phyloP scores from a whole-genome alignment of 2,797 vertebrate genomes.

The Thalassophryne amazonica region DNA sequence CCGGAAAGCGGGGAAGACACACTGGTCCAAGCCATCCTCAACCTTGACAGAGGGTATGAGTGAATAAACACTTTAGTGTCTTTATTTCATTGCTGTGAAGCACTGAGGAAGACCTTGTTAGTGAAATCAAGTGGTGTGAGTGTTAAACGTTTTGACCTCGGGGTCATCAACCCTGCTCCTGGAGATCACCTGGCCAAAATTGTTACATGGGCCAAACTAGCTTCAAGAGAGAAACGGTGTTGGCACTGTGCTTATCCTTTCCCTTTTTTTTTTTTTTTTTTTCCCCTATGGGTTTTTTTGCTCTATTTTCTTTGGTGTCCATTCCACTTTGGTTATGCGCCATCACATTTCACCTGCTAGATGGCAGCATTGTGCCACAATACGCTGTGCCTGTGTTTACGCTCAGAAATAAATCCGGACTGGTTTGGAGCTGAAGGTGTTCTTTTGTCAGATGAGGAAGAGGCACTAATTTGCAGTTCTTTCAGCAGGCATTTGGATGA shows the following conservation, averaged over 20 bases:
- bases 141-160: background rate
- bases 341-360: constrained; percentile 14
- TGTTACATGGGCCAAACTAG: background rate
- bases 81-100: background rate
- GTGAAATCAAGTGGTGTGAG: background rate
- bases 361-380: constrained; percentile 37
- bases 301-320: background rate
- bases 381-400: background rate
- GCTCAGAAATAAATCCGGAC: background rate
- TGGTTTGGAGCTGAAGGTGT: background rate
- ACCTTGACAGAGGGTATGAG: constrained; percentile 76
- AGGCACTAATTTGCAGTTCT: background rate
- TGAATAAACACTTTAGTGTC: background rate
- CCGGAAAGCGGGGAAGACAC: constrained; percentile 76
- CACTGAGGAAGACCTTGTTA: too few relatives aligned
- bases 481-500: background rate
- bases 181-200: too few relatives aligned
- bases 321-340: background rate
- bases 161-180: too few relatives aligned
- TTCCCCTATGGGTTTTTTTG: background rate
- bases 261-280: too few relatives aligned
- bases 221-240: background rate
- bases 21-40: constrained; percentile 78
- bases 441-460: background rate
- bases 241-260: too few relatives aligned